These are phyloP conservation scores for Procambarus clarkii DNA, from an alignment of 1,140 invertebrate species.

Conservation along the genomic window DNA sequence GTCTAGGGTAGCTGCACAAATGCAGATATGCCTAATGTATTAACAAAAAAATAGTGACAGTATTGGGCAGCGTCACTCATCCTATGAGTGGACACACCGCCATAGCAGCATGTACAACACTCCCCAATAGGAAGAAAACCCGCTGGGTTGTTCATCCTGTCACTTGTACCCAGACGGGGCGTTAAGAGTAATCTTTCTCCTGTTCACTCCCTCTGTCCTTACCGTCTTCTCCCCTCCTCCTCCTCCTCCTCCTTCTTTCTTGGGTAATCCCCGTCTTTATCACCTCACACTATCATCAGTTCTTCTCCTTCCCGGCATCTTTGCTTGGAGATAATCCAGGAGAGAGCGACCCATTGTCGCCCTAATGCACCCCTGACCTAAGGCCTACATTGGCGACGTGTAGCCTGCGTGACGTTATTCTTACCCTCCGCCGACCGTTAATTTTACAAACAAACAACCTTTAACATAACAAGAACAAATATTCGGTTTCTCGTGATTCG, in stretches of 20 bases:
- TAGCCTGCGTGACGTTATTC: background rate
- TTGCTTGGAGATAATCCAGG: background rate
- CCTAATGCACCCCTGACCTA: background rate
- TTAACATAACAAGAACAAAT: constrained; percentile 4
- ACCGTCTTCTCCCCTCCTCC: background rate
- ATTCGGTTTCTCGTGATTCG: constrained; percentile 10
- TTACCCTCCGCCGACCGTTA: constrained; percentile 23
- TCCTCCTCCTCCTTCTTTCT: background rate
- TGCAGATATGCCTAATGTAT: too few relatives aligned
- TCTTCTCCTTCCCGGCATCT: background rate
- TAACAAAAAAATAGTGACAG: too few relatives aligned
- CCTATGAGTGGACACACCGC: too few relatives aligned
- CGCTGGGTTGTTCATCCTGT: too few relatives aligned
- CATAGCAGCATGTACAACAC: too few relatives aligned
- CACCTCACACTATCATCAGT: background rate
- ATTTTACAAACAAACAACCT: constrained; percentile 39
- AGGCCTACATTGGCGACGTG: background rate
- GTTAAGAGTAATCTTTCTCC: too few relatives aligned
- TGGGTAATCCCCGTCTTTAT: background rate
- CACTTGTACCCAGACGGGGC: too few relatives aligned
- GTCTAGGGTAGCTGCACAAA: too few relatives aligned
- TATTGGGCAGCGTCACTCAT: too few relatives aligned
- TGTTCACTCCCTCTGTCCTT: too few relatives aligned
- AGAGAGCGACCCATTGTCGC: background rate
- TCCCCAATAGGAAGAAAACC: too few relatives aligned